phyloP scores from a whole-genome alignment of 2,888 invertebrate species.

The Druceiella hillmani region DNA sequence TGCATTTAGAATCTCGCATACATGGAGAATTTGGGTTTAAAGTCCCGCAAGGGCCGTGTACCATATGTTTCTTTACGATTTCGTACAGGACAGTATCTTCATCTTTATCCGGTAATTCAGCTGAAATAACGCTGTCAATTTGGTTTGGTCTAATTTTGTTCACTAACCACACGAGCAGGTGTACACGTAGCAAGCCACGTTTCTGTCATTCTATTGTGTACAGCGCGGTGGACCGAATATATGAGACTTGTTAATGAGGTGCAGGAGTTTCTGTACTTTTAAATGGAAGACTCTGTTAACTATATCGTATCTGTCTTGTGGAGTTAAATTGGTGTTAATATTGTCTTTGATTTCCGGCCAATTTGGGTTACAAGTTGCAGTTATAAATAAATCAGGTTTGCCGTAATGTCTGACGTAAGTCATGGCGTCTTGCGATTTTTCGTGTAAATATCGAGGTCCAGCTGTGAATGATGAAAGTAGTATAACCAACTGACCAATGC shows the following conservation, averaged over 20 bases:
- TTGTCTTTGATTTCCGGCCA: conserved; percentile 20
- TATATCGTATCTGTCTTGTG: conserved; percentile 21
- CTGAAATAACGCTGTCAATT: conserved; percentile 22
- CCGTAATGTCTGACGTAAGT: conserved; percentile 15
- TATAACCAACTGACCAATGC: conserved; percentile 16
- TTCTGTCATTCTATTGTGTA: conserved; percentile 23
- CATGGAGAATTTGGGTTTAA: conserved; percentile 21
- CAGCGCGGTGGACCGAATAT: conserved; percentile 19
- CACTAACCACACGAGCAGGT: conserved; percentile 21
- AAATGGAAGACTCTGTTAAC: conserved; percentile 21
- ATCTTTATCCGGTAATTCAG: conserved; percentile 22
- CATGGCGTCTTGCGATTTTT: conserved; percentile 20
- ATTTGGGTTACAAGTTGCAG: conserved; percentile 12
- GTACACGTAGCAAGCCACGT: conserved; percentile 22
- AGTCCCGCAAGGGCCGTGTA: conserved; percentile 26
- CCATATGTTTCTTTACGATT: conserved; percentile 21
- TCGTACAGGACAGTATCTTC: conserved; percentile 21
- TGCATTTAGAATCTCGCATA: conserved; percentile 23
- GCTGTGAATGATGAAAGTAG: conserved; percentile 20
- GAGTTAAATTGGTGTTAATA: conserved; percentile 17
- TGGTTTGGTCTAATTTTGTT: conserved; percentile 23
- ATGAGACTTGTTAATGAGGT: conserved; percentile 18
- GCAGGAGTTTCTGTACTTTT: conserved; percentile 18
- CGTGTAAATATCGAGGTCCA: conserved; percentile 20
- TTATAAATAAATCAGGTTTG: conserved; percentile 13